phyloP scores from a whole-genome alignment of 2,888 invertebrate species.

The Cancer borealis region DNA sequence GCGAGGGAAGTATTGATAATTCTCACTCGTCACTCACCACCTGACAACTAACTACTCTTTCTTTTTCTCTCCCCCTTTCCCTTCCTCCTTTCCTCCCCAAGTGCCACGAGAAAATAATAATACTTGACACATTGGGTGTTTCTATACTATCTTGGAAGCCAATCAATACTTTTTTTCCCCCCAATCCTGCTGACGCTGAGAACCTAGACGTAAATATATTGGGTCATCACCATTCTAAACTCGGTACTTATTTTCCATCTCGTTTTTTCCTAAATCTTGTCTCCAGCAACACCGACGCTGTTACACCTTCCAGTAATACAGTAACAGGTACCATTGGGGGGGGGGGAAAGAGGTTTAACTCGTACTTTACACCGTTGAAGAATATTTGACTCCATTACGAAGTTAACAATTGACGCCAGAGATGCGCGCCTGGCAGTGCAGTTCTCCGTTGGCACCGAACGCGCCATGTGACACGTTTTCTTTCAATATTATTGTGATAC shows the following conservation, averaged over 20 bases:
- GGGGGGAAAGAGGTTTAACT: background rate
- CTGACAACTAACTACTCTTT: background rate
- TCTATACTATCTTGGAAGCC: background rate
- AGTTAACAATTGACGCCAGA: background rate
- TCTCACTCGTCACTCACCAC: background rate
- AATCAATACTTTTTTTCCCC: background rate
- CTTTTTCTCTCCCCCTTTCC: background rate
- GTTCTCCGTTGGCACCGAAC: background rate
- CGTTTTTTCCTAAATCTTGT: background rate
- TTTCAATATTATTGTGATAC: too few species aligned
- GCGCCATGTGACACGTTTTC: background rate
- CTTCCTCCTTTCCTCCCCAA: background rate
- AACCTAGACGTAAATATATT: background rate
- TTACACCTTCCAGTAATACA: background rate
- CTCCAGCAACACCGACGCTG: background rate
- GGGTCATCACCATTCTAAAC: background rate
- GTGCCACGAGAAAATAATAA: background rate
- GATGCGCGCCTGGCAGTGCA: slow-evolving; percentile 27
- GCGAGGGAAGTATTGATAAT: too few species aligned
- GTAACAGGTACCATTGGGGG: background rate
- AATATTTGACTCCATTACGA: too few species aligned
- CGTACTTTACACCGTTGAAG: too few species aligned
- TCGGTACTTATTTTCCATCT: too few species aligned
- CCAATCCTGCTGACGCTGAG: background rate
- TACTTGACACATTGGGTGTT: background rate